Conservation (phyloP, 2,113 vertebrate species). For the Hiodon alosoides region DNA sequence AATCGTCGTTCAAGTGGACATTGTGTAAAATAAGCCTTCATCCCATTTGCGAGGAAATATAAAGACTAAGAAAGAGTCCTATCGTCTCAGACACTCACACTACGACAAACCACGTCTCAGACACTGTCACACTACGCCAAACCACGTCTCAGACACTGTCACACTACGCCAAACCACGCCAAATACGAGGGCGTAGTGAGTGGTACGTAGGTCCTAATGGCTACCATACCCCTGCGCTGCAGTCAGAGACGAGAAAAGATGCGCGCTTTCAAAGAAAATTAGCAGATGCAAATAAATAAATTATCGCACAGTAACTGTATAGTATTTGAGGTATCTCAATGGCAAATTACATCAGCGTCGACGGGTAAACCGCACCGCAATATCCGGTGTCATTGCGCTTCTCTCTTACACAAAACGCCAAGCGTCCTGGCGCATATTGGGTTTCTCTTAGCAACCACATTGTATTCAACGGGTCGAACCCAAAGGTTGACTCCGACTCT, state of each 20-base stretch:
- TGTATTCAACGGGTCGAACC: background rate
- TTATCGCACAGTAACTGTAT: slow-evolving; percentile 54
- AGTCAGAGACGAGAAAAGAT: background rate
- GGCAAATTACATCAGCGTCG: slow-evolving; percentile 48
- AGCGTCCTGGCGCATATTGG: slow-evolving; percentile 29
- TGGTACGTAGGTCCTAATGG: background rate
- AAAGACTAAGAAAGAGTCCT: no score
- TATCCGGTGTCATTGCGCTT: slow-evolving; percentile 45
- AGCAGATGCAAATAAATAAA: slow-evolving; percentile 60
- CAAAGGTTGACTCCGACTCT: background rate
- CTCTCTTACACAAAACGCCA: slow-evolving; percentile 34
- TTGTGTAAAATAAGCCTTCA: no score
- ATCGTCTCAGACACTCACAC: no score
- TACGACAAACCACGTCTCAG: no score
- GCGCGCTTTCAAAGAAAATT: slow-evolving; percentile 33
- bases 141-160: no score
- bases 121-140: no score
- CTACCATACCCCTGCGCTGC: background rate
- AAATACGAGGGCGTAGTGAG: background rate
- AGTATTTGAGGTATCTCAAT: slow-evolving; percentile 50
- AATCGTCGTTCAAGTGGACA: no score
- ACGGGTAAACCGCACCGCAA: slow-evolving; percentile 40
- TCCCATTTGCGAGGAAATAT: no score
- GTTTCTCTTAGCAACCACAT: slow-evolving; percentile 30
- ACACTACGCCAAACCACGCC: no score